Evolutionary conservation across 2,113 vertebrate species (phyloP).

Genomic region (Camelus bactrianus): DNA sequence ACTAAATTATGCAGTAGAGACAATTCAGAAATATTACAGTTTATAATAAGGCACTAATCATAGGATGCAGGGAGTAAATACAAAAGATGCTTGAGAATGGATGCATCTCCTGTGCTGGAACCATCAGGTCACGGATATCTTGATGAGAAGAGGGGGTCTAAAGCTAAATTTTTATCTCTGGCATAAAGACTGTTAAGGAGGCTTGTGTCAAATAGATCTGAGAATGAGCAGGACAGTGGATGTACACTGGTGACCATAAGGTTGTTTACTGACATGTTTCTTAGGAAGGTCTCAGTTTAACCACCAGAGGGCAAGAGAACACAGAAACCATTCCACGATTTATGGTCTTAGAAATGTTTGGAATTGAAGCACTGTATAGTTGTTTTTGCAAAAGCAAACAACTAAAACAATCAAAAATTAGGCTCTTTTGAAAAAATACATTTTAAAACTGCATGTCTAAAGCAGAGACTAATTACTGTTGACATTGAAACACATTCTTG

Average conservation of each 20-base stretch:
- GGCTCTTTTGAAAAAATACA: not conserved
- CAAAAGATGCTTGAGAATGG: not conserved
- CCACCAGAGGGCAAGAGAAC: constrained; percentile 74
- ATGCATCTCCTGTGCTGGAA: not conserved
- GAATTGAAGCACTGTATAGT: not conserved
- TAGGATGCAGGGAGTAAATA: not conserved
- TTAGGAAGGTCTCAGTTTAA: constrained; percentile 21
- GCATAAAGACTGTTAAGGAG: not conserved
- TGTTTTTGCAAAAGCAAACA: not conserved
- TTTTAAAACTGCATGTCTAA: not conserved
- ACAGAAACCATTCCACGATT: constrained; percentile 22
- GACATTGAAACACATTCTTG: not conserved
- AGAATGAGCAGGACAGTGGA: not conserved
- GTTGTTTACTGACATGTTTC: not conserved
- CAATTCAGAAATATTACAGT: not conserved
- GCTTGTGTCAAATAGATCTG: not conserved
- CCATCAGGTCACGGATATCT: too few species aligned
- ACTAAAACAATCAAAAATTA: not conserved
- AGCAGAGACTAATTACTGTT: not conserved
- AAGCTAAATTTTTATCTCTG: not conserved
- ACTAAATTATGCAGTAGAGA: not conserved
- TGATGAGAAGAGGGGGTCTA: not conserved
- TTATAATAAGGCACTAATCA: not conserved
- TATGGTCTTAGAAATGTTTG: not conserved
- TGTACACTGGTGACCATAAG: fast-evolving